Base-by-base conservation (phyloP, 2,797 vertebrate genomes). In the Podarcis lilfordi region DNA sequence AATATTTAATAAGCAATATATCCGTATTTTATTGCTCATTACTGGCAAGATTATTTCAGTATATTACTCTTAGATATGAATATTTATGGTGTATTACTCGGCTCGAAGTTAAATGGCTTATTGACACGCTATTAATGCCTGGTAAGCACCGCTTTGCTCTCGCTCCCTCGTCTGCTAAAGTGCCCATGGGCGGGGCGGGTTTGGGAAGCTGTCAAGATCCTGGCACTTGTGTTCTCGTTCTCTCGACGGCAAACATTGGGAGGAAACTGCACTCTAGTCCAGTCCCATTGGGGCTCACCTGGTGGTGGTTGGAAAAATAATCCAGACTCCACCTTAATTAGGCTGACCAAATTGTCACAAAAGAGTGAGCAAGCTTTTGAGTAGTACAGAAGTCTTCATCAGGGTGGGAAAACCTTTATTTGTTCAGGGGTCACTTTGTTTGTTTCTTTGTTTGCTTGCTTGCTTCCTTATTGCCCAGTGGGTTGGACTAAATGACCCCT, bases 1-100 rank as follows among this genome's bases (percentile, higher is more conserved):
- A 91, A 89, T 80, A 76, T 88, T 89, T 86, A 91, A 86, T 89
- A 90, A 81, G 87, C 84, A 91, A 88, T 88, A 89, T 84, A 88
- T 86, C 87, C 17, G n/a, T 78, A 82, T 80, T 91, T 89, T 84
- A 84, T 86, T 91, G 84, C 87, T 89, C 84, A 86, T 86, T 88
- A 86, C 80, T 59, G 76, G 84, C 79, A 84, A 80, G 84, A 84
- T 86, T 84, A 84, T 86, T 91, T 86, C 84, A 80, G 85, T 68
- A 55, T 88, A 90, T 90, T 85, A 77, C 82, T 80, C 89, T 82
- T 88, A 75, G 86, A 78, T 90, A 88, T 87, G 86, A 88, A 90
- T 90, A 90, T 90, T 90, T 88, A 90, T 88, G 61, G 82, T 85
- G 61, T 80, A 71, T 88, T 81, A 77, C 77, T 88, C 29, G 80